A percentile compares a stretch with the other conserved stretches of the same genome.
phyloP scores from a whole-genome alignment of 2,113 vertebrate species.

The Corythornis madagascariensis region DNA sequence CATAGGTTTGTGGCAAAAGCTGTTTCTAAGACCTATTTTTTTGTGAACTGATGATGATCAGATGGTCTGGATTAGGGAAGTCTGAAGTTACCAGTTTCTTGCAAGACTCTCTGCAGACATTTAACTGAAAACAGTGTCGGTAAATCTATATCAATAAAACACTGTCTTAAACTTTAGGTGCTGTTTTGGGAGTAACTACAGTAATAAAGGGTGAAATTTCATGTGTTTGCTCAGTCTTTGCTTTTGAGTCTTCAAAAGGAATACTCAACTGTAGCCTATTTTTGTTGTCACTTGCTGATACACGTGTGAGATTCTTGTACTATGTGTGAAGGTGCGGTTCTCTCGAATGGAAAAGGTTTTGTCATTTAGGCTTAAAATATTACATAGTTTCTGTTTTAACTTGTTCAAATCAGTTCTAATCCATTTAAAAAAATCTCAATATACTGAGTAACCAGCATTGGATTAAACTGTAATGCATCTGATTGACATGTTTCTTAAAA shows the following conservation, averaged over 20 bases:
- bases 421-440: neutral
- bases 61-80: neutral
- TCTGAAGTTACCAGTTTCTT: neutral
- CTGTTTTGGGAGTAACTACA: neutral
- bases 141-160: neutral
- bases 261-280: neutral
- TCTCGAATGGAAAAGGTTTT: neutral
- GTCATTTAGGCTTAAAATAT: neutral
- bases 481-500: neutral
- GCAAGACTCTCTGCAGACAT: neutral
- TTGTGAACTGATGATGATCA: neutral
- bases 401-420: neutral
- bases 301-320: fast-evolving
- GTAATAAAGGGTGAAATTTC: neutral
- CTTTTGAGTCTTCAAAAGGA: neutral
- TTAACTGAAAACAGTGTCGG: neutral
- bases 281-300: neutral
- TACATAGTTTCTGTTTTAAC: neutral
- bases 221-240: neutral
- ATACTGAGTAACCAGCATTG: neutral
- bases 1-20: neutral
- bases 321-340: neutral
- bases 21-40: neutral
- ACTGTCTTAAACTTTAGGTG: neutral
- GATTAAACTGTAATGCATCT: neutral